Conservation (phyloP, 2,888 invertebrate species). For the Athrips mouffetella region DNA sequence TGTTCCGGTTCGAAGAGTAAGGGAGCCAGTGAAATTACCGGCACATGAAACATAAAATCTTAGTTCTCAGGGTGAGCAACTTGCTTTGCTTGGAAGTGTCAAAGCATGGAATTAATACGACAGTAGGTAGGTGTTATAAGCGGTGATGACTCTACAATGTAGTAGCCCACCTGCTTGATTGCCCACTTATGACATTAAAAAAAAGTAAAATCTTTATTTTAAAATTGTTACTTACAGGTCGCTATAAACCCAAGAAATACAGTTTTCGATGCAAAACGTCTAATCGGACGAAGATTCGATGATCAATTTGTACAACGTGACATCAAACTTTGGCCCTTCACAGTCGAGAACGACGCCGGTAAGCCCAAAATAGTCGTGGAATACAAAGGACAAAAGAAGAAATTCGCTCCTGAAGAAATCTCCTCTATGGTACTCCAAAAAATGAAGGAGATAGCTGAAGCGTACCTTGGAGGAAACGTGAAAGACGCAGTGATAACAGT, state of each 20-base stretch:
- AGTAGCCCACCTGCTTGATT: too few species aligned
- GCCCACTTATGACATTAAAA: too few species aligned
- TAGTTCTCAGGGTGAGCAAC: too few species aligned
- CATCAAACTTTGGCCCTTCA: conserved; percentile 91
- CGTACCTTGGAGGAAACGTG: conserved; percentile 84
- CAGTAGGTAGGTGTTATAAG: too few species aligned
- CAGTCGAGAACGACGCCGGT: conserved; percentile 81
- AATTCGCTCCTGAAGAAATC: conserved; percentile 89
- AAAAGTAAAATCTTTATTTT: too few species aligned
- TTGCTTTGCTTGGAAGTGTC: too few species aligned
- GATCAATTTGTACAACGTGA: conserved; percentile 88
- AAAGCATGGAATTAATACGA: too few species aligned
- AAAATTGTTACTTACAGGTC: conserved; percentile 74
- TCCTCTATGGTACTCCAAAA: conserved; percentile 91
- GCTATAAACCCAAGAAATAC: conserved; percentile 90
- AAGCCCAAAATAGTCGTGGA: conserved; percentile 87
- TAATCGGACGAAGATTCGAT: conserved; percentile 89
- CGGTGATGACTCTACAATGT: too few species aligned
- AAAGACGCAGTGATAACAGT: conserved; percentile 90
- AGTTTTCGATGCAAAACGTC: conserved; percentile 89
- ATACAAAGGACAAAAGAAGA: conserved; percentile 85
- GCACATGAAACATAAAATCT: too few species aligned
- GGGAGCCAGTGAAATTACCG: too few species aligned
- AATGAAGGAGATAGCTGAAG: conserved; percentile 90
- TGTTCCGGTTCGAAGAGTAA: too few species aligned